Evolutionary conservation across 2,888 invertebrate species (phyloP).

Genomic region (Sarcophaga subvicina): DNA sequence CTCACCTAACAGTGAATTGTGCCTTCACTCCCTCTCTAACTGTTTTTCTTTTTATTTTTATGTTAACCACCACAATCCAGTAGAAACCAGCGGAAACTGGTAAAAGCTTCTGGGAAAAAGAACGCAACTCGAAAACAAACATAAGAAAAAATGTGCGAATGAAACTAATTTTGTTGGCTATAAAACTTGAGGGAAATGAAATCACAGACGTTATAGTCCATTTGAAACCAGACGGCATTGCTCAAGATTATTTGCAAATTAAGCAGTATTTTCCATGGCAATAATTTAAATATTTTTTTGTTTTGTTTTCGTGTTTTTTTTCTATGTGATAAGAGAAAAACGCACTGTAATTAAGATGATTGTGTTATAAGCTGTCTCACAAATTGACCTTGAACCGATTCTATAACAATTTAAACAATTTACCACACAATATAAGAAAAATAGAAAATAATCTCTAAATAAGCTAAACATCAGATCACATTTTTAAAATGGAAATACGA

Average conservation of each 20-base stretch:
- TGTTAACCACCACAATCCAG: too few species aligned
- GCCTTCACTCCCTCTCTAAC: too few species aligned
- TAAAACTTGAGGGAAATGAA: neutral
- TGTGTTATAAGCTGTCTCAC: neutral
- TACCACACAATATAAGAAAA: neutral
- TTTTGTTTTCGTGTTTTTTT: neutral
- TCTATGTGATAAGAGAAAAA: neutral
- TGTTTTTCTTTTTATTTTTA: too few species aligned
- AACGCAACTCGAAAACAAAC: too few species aligned
- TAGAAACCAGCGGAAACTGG: too few species aligned
- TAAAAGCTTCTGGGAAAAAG: too few species aligned
- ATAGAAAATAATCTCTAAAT: neutral
- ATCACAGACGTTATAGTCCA: neutral
- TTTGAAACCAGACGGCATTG: conserved; percentile 21
- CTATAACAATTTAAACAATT: neutral
- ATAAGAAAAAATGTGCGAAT: too few species aligned
- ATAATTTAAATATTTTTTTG: neutral
- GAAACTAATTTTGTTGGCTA: neutral
- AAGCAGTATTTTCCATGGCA: neutral
- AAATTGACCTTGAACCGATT: conserved; percentile 21
- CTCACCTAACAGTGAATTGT: too few species aligned
- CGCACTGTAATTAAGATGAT: neutral
- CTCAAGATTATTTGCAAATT: neutral
- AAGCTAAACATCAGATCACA: neutral
- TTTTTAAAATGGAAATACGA: neutral